Evolutionary conservation across 2,797 vertebrate genomes (phyloP), one percentile per base, ranked within the genome.

Genomic region (Phaenicophaeus curvirostris): DNA sequence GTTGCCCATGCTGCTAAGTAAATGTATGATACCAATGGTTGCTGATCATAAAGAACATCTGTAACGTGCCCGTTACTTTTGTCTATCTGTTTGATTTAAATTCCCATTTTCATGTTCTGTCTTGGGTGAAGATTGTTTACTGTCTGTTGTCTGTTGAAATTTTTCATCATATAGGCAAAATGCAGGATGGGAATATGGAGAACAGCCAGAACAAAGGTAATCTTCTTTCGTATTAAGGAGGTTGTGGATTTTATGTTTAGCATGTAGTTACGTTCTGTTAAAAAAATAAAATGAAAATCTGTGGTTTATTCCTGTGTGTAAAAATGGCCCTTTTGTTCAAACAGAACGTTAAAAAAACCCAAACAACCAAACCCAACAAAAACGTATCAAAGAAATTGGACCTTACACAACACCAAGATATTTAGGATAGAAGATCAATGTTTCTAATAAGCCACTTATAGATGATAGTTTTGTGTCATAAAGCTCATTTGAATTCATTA

Each of bases 201-300:
- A 98, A 98, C 99, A 99, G 98, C 99, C 99, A 99, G 98, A 99
- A 98, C 98, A 99, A 99, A 99, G 99, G 99, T 99, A 99, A 99
- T 98, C 95, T 96, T 97, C 98, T 98, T 98, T 98, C 90, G 93
- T 97, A 95, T 97, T 98, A 97, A 97, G 96, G 76, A 94, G 96
- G 83, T 91, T 96, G 91, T 96, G 95, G 77, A 68, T 87, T 89
- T 85, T 76, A 14, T 65, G 89, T 84, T 63, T 86, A 96, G 77
- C 87, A 82, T 96, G 81, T 93, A 93, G 87, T 55, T 89, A 53
- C 85, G 46, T 18, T 68, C 79, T 62, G 33, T 92, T 89, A 53
- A 37, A 78, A 24, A 74, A 93, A 59, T 72, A 5, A 83, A 79
- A 31, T 20, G 21, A 54, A 68, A 91, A 11, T 41, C 20, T 76